phyloP scores from a whole-genome alignment of 2,888 invertebrate genomes.

The Liopterus haemorrhoidalis region DNA sequence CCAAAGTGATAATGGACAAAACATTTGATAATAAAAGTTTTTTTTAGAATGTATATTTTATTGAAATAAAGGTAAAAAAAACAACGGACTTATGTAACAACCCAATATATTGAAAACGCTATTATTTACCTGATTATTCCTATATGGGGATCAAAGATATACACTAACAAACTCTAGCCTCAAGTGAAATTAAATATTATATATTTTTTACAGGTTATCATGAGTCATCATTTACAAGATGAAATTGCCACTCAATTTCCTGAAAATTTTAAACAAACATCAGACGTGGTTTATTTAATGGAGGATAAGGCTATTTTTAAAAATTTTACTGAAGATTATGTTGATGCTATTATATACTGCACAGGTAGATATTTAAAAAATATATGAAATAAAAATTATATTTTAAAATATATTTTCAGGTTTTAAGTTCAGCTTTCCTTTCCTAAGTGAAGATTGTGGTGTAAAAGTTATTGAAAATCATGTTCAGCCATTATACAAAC shows the following conservation, averaged over 20 bases:
- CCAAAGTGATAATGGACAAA: too few relatives aligned
- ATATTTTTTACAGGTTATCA: slow-evolving; percentile 45
- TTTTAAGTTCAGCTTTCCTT: slow-evolving; percentile 65
- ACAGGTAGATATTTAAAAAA: slow-evolving; percentile 52
- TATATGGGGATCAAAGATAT: too few relatives aligned
- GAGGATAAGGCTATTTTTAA: slow-evolving; percentile 54
- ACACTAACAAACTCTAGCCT: too few relatives aligned
- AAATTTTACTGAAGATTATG: slow-evolving; percentile 58
- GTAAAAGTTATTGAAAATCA: slow-evolving; percentile 58
- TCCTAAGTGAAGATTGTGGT: slow-evolving; percentile 58
- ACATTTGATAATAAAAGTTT: too few relatives aligned
- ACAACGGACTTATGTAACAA: too few relatives aligned
- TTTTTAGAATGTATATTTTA: too few relatives aligned
- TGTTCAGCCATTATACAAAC: slow-evolving; percentile 67
- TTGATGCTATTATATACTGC: slow-evolving; percentile 71
- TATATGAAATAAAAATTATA: not conserved
- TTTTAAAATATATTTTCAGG: slow-evolving; percentile 47
- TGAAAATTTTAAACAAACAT: slow-evolving; percentile 55
- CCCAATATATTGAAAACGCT: too few relatives aligned
- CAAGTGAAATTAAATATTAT: too few relatives aligned
- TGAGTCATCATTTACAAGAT: slow-evolving; percentile 59
- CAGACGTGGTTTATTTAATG: slow-evolving; percentile 52
- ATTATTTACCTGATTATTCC: too few relatives aligned
- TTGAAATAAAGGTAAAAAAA: too few relatives aligned
- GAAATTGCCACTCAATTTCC: slow-evolving; percentile 54